Percentiles rank a stretch among this genome's conserved stretches.
phyloP scores from a whole-genome alignment of 2,113 vertebrate genomes.

The Polypterus senegalus region DNA sequence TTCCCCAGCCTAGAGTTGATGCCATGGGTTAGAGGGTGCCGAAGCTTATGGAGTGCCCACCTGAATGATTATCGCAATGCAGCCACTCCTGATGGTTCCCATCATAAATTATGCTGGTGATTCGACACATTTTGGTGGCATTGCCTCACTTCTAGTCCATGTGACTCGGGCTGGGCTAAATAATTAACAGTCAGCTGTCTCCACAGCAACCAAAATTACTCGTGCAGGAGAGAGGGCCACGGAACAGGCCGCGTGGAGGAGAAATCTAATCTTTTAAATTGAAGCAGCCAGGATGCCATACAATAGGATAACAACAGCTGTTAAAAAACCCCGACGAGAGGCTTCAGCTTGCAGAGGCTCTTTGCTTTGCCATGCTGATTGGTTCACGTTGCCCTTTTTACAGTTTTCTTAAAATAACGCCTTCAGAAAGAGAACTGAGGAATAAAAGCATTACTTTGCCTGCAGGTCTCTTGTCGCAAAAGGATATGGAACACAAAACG shows the following conservation, averaged over 20 bases:
- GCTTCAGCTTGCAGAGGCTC: too few relatives aligned
- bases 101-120: not conserved
- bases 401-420: too few relatives aligned
- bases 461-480: too few relatives aligned
- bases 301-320: constrained; percentile 6
- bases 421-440: too few relatives aligned
- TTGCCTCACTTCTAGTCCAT: not conserved
- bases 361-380: too few relatives aligned
- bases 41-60: too few relatives aligned
- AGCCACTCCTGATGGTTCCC: not conserved
- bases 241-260: not conserved
- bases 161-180: not conserved
- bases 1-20: not conserved
- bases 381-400: too few relatives aligned
- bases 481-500: too few relatives aligned
- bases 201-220: constrained; percentile 9
- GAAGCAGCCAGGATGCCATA: constrained; percentile 2
- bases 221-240: not conserved
- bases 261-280: constrained; percentile 8
- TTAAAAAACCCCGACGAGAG: not conserved
- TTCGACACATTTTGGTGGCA: not conserved
- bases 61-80: not conserved
- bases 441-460: too few relatives aligned
- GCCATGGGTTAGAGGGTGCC: not conserved
- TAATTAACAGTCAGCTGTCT: constrained; percentile 3